Base-by-base conservation (phyloP, 2,888 invertebrate species). In the Capitulum mitella region DNA sequence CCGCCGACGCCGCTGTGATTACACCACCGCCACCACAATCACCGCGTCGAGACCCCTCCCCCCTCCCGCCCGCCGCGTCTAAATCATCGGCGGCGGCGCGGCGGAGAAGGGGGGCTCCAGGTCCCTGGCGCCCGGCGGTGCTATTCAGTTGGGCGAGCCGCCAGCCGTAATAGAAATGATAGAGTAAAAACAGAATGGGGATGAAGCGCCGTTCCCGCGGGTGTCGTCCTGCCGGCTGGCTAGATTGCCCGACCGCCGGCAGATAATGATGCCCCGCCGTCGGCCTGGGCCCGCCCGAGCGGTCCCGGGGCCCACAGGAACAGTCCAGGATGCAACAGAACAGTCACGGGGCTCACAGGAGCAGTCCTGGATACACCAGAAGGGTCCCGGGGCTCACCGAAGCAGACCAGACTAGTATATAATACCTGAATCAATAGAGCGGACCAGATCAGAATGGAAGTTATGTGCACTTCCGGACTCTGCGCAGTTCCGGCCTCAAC, bases 121-220 rank as follows among this genome's bases (percentile, higher is more conserved):
- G 43, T 43, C n/a, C 58, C 29, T 6, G 58, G n/a, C 29, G 58
- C 29, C n/a, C 58, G 58, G 58, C 58, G 6, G 54, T 5, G 26
- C 54, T 54, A 54, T 54, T 54, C 54, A 54, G 54, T 26, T n/a
- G 3, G 54, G 54, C 61, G 29, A 32, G 32, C 29, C 14, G 32
- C 61, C 32, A 5, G 32, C 29, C 32, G 54, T 70, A 70, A 70
- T 70, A 70, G 70, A 70, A 70, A 70, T 70, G 70, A 70, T 37
- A 37, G 37, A 70, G 70, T 70, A 70, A 70, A 70, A 70, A 70
- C 70, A 34, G 70, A 37, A 22, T 29, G 6, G 70, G 12, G 37
- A 70, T 70, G 70, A 70, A 70, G 70, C 26, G 70, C n/a, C 26
- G 70, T 6, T 70, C 70, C 70, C 70, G 37, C 34, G 70, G 70